Base-by-base conservation (phyloP, 1,140 invertebrate genomes). In the Drosophila auraria region DNA sequence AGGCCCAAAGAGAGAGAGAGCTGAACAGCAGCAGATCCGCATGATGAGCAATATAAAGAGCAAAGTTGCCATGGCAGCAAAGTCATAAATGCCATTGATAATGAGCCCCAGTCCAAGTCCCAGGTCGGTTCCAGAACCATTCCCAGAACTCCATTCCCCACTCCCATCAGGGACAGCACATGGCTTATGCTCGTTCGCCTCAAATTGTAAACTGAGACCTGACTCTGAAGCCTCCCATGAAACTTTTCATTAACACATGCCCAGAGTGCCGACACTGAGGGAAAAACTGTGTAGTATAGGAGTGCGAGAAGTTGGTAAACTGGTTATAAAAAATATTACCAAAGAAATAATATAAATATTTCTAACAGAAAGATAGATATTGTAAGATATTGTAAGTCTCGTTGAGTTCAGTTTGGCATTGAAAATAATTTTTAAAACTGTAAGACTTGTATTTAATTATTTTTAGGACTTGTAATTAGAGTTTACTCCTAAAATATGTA, bases 191-290 rank as follows among this genome's bases (percentile, higher is more conserved):
- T 20, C n/a, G 25, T 73, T 61, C n/a, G 69, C 71, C 70, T 23
- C 71, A 74, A 74, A 74, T 53, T 61, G 56, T 61, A 74, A 74
- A 56, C 72, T 40, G 70, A 75, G 49, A 73, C 72, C 56, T 23
- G 40, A 63, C 57, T 57, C 54, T 5, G 17, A 17, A 45, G 61
- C 30, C 30, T 27, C 30, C 54, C 54, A 15, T 27, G 47, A 63
- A 75, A 75, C 51, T 74, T 75, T 75, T 75, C 72, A 75, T 75
- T 75, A 75, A 75, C 72, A 75, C 72, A 75, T 73, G 54, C 68
- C 68, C 45, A 61, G 38, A 73, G 30, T 53, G 70, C 14, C 45
- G 38, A 30, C 70, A 58, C 30, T 47, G 64, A 6, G 14, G 5
- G 15, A 71, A 71, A 71, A 69, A 23, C 12, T 27, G 20, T 20